A percentile compares a stretch with the other conserved stretches of the same genome.
These are phyloP conservation scores for Catagonus wagneri DNA, from an alignment of 2,113 vertebrate species.

Conservation along the genomic window DNA sequence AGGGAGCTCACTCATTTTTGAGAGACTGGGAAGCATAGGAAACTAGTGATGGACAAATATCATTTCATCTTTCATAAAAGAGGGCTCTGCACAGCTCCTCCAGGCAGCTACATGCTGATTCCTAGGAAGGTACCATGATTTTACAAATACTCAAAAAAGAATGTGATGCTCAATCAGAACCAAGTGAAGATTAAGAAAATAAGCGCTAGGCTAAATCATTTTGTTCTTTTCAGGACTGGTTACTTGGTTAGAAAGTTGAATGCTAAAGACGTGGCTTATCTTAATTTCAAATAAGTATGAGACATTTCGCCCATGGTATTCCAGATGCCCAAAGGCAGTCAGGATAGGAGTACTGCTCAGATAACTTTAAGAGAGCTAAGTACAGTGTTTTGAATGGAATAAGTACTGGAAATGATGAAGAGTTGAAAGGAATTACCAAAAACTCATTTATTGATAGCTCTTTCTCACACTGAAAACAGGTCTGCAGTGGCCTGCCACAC, in stretches of 20 bases:
- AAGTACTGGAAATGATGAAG: not conserved
- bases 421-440: not conserved
- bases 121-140: not conserved
- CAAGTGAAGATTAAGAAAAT: not conserved
- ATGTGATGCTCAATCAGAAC: not conserved
- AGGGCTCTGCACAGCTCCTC: not conserved
- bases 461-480: not conserved
- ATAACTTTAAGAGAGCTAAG: constrained; percentile 35
- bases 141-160: constrained; percentile 2
- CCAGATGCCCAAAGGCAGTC: not conserved
- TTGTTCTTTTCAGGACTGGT: constrained; percentile 16
- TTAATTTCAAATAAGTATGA: constrained; percentile 19
- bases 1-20: not conserved
- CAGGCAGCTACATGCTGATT: not conserved
- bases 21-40: not conserved
- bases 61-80: constrained; percentile 20
- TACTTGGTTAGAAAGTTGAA: constrained; percentile 23
- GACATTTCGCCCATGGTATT: not conserved
- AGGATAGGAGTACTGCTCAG: not conserved
- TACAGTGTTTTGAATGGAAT: constrained; percentile 33
- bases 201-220: not conserved
- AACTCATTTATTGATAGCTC: not conserved
- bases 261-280: not conserved
- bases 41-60: not conserved
- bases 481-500: not conserved